Evolutionary conservation across 1,140 invertebrate species (phyloP).

Genomic region (Helicoverpa armigera): DNA sequence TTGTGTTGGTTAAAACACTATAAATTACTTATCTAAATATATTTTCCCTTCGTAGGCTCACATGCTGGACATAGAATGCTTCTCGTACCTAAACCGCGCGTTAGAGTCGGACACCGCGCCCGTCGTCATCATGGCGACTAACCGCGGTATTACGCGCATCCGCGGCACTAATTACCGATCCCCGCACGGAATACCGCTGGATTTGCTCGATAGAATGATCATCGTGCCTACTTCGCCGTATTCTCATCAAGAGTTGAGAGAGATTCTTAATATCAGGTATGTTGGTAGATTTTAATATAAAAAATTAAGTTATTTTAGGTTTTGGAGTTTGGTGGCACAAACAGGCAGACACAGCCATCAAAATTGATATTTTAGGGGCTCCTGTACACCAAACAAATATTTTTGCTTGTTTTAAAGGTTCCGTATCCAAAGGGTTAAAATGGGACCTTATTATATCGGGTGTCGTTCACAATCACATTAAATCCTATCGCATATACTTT

Average conservation of each 20-base stretch:
- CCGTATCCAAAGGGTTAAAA: too few species aligned
- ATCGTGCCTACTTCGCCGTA: constrained; percentile 98
- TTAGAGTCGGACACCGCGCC: constrained; percentile 99
- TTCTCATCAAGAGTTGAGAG: constrained; percentile 94
- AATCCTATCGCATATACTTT: too few species aligned
- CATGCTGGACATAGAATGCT: constrained; percentile 99
- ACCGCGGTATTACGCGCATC: constrained; percentile 98
- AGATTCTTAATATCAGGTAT: constrained; percentile 96
- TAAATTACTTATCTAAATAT: neutral
- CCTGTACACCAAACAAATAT: too few species aligned
- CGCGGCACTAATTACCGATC: constrained; percentile 97
- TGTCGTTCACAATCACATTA: too few species aligned
- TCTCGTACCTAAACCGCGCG: constrained; percentile 98
- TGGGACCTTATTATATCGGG: too few species aligned
- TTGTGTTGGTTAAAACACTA: too few species aligned
- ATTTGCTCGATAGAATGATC: constrained; percentile 98
- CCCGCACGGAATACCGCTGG: constrained; percentile 98
- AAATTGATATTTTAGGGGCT: too few species aligned
- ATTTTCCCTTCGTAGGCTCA: constrained; percentile 91
- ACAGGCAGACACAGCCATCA: too few species aligned
- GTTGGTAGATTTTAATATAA: too few species aligned
- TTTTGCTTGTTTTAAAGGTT: too few species aligned
- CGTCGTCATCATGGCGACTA: constrained; percentile 99
- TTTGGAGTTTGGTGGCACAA: too few species aligned
- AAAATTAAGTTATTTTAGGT: too few species aligned